Conservation (phyloP, 2,113 vertebrate species). For the Macrotus californicus region DNA sequence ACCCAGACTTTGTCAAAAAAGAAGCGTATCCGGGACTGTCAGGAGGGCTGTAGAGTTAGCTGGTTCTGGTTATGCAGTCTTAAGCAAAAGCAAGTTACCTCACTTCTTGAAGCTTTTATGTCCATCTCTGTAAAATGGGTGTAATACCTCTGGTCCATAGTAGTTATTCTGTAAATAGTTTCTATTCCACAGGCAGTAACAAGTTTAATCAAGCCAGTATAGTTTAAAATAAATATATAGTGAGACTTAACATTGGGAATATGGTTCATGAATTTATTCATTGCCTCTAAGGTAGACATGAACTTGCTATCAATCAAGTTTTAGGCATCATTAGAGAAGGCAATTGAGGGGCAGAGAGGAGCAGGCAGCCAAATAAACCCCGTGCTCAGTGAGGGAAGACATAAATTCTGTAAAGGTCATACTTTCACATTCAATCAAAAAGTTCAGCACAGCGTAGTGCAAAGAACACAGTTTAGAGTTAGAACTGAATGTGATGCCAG, state of each 20-base stretch:
- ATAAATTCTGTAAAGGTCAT: conserved; percentile 47
- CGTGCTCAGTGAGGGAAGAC: background rate
- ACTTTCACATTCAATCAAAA: conserved; percentile 26
- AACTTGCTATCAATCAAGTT: conserved; percentile 35
- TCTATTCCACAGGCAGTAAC: background rate
- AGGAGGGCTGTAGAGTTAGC: background rate
- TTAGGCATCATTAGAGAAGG: conserved; percentile 36
- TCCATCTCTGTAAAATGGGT: conserved; percentile 11
- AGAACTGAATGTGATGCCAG: background rate
- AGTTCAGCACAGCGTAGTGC: background rate
- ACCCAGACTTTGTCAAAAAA: background rate
- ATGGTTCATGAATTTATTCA: conserved; percentile 30
- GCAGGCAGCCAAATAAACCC: conserved; percentile 28
- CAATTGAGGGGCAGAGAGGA: conserved; percentile 42
- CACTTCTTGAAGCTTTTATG: background rate
- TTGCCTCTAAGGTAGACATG: conserved; percentile 17
- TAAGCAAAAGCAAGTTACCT: conserved; percentile 1
- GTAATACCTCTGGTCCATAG: background rate
- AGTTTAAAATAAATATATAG: conserved; percentile 37
- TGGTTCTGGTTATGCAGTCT: background rate
- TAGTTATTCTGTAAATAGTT: background rate
- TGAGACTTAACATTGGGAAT: background rate
- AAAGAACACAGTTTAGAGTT: conserved; percentile 3
- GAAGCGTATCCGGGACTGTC: background rate
- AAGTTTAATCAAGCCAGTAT: background rate